phyloP scores from a whole-genome alignment of 2,888 invertebrate genomes.

The Drosophila sordidula region DNA sequence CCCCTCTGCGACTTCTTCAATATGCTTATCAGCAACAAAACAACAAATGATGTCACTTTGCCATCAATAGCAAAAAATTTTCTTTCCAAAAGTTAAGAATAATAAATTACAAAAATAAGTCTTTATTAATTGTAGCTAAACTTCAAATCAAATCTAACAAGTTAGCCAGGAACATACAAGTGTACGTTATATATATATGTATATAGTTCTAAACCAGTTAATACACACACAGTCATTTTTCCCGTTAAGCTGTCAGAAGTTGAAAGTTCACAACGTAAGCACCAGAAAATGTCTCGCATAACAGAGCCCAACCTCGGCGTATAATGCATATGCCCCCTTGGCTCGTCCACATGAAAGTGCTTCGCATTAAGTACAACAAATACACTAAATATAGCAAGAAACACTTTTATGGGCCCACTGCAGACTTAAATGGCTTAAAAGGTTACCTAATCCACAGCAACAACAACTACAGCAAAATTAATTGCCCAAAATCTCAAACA shows the following conservation, averaged over 20 bases:
- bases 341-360: conserved; percentile 5
- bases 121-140: not conserved
- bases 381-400: too few relatives aligned
- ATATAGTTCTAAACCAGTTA: conserved; percentile 4
- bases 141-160: too few relatives aligned
- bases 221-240: not conserved
- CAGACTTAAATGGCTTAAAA: conserved; percentile 50
- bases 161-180: not conserved
- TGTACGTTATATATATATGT: not conserved
- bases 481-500: not conserved
- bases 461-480: conserved; percentile 14
- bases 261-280: conserved; percentile 26
- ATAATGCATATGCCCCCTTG: not conserved
- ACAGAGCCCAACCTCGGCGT: conserved; percentile 19
- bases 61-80: not conserved
- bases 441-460: conserved; percentile 40
- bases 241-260: conserved; percentile 22
- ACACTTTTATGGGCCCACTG: conserved; percentile 9
- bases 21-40: conserved; percentile 41
- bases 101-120: not conserved
- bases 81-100: not conserved
- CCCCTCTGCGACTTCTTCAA: conserved; percentile 34
- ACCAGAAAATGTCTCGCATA: conserved; percentile 27
- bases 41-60: conserved; percentile 32
- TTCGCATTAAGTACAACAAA: not conserved